Base-by-base conservation (phyloP, 2,888 invertebrate species). In the Unio pictorum region DNA sequence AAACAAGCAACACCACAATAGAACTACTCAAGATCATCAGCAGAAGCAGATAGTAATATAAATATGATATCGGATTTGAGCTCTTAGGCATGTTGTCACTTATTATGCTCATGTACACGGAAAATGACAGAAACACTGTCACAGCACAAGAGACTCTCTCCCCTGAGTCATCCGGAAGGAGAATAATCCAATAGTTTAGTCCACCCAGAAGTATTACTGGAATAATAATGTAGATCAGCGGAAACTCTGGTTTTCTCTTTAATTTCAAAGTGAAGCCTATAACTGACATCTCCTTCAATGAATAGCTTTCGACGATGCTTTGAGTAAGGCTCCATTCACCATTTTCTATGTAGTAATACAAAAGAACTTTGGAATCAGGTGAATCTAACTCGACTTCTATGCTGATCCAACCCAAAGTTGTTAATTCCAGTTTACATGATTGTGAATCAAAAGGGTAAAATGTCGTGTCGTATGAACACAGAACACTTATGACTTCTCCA, bases 21-120 rank as follows among this genome's bases (percentile, higher is more conserved):
- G 30, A 5, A 20, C 66, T 63, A 45, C 76, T 76, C 61, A 72
- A 72, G 0, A 68, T 11, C 64, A 74, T 45, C 3, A 77, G 58
- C n/a, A 64, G 68, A 7, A 75, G 55, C 5, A 77, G 64, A 57
- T 77, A 77, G 58, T 66, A 73, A 34, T 68, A 75, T 3, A 78
- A 55, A 59, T 65, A 67, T 4, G 78, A 65, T 61, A 78, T 67
- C 17, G 75, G 75, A 15, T 61, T 55, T 0, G 78, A 75, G 55
- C 72, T 74, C 56, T 69, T 66, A 17, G 78, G 75, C 17, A 78
- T 61, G 26, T 72, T 71, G 55, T 69, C 66, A 64, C 73, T 75
- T 5, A 78, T 66, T 17, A 74, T 74, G 17, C 69, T 62, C 75
- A 75, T 75, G 62, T 71, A 78, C 3, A 78, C 73, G 4, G 71